Evolutionary conservation across 2,888 invertebrate genomes (phyloP).

Genomic region (Thereva nobilitata): DNA sequence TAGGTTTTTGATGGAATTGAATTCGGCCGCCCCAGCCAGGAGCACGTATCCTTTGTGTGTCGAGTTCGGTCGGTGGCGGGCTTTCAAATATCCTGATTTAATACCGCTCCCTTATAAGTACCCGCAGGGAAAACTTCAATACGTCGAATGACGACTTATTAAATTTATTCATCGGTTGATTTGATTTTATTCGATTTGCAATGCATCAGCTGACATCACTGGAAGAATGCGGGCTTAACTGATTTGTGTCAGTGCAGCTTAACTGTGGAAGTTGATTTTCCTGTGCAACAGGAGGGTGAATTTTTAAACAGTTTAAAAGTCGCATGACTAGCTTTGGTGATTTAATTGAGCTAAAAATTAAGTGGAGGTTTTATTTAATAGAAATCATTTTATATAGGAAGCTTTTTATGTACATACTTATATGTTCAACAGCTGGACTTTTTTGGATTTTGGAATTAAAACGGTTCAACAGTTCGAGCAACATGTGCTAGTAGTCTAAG

Average conservation of each 20-base stretch:
- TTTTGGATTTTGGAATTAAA: too few relatives aligned
- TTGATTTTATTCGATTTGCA: constrained; percentile 42
- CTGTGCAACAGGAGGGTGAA: constrained; percentile 31
- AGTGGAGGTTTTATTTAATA: constrained; percentile 6
- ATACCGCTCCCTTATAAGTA: constrained; percentile 21
- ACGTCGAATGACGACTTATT: constrained; percentile 34
- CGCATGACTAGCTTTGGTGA: constrained; percentile 23
- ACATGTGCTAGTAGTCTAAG: too few relatives aligned
- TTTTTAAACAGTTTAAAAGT: constrained; percentile 17
- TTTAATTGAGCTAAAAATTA: constrained; percentile 8
- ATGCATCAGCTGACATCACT: constrained; percentile 33
- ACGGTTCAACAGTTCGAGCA: too few relatives aligned
- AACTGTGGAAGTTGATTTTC: constrained; percentile 1
- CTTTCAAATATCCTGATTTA: constrained; percentile 40
- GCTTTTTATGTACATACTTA: too few relatives aligned
- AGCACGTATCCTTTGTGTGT: constrained; percentile 2
- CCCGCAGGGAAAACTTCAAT: constrained; percentile 17
- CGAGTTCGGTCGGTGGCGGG: constrained; percentile 7
- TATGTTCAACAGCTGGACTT: too few relatives aligned
- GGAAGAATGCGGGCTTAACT: neutral
- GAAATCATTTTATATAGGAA: neutral
- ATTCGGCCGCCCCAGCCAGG: constrained; percentile 9
- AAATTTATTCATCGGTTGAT: constrained; percentile 43
- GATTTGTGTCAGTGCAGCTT: constrained; percentile 28
- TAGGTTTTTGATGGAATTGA: constrained; percentile 17